phyloP scores from a whole-genome alignment of 92 coral and sea anemone species.

The Heteractis magnifica region DNA sequence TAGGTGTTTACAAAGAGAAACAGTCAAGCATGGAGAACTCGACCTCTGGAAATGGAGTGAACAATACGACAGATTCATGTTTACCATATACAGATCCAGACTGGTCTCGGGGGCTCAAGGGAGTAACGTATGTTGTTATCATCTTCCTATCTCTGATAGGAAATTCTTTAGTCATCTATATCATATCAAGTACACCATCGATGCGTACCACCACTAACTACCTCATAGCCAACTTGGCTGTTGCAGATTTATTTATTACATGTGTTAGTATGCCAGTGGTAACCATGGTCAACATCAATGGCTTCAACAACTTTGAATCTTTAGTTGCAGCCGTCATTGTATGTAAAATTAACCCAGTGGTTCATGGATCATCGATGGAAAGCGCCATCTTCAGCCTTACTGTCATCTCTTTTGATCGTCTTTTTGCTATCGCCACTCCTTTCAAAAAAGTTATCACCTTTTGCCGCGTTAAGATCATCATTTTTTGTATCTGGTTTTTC shows the following conservation, averaged over 20 bases:
- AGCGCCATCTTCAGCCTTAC: constrained; percentile 71
- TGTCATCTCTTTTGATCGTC: constrained; percentile 72
- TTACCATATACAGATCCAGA: constrained; percentile 17
- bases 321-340: constrained; percentile 39
- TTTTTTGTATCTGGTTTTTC: constrained; percentile 58
- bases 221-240: constrained; percentile 57
- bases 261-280: constrained; percentile 59
- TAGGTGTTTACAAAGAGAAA: neutral
- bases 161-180: constrained; percentile 42
- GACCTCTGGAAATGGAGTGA: neutral
- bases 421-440: constrained; percentile 64
- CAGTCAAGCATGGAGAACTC: neutral
- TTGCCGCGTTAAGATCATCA: constrained; percentile 49
- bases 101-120: constrained; percentile 29
- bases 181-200: constrained; percentile 26
- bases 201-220: constrained; percentile 47
- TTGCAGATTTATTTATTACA: constrained; percentile 62
- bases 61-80: neutral
- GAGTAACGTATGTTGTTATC: constrained; percentile 34
- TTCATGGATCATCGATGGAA: constrained; percentile 59
- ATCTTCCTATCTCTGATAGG: constrained; percentile 48
- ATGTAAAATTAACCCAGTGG: constrained; percentile 56
- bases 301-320: constrained; percentile 32
- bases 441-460: constrained; percentile 55
- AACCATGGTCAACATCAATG: constrained; percentile 37